Evolutionary conservation across 2,888 invertebrate species (phyloP).

Genomic region (Meiosimyza decipiens): DNA sequence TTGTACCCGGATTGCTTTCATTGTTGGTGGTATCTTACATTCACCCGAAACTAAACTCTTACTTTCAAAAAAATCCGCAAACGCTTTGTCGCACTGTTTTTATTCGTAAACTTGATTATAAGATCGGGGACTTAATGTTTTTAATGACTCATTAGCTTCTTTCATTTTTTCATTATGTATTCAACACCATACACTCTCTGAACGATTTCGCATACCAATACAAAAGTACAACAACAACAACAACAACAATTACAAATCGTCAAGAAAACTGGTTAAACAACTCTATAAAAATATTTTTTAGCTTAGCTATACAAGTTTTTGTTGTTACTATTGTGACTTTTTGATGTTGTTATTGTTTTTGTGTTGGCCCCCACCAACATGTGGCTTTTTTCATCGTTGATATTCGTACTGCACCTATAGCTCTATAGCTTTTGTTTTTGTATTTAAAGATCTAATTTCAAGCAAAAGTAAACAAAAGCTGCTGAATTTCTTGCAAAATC

Average conservation of each 20-base stretch:
- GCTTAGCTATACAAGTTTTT: conserved; percentile 3
- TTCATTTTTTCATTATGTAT: conserved; percentile 22
- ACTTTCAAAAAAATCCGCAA: too few species aligned
- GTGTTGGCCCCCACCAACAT: conserved; percentile 10
- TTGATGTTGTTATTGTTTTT: background rate
- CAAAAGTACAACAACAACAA: conserved; percentile 18
- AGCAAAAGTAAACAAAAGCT: conserved; percentile 23
- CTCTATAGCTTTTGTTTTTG: background rate
- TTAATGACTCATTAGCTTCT: conserved; percentile 33
- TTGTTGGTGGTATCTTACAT: too few species aligned
- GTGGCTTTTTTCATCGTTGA: conserved; percentile 2
- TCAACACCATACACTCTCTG: conserved; percentile 8
- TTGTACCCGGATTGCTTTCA: too few species aligned
- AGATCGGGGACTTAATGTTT: background rate
- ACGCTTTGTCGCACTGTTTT: too few species aligned
- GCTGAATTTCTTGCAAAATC: conserved; percentile 21
- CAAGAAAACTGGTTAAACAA: conserved; percentile 30
- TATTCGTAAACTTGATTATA: too few species aligned
- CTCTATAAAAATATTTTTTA: conserved; percentile 20
- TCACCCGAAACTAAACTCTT: too few species aligned
- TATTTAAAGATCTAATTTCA: conserved; percentile 22
- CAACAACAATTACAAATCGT: conserved; percentile 15
- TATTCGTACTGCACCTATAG: background rate
- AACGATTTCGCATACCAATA: background rate
- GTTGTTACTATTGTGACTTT: background rate